Evolutionary conservation across 2,888 invertebrate species (phyloP).

Genomic region (Microplitis manilae): DNA sequence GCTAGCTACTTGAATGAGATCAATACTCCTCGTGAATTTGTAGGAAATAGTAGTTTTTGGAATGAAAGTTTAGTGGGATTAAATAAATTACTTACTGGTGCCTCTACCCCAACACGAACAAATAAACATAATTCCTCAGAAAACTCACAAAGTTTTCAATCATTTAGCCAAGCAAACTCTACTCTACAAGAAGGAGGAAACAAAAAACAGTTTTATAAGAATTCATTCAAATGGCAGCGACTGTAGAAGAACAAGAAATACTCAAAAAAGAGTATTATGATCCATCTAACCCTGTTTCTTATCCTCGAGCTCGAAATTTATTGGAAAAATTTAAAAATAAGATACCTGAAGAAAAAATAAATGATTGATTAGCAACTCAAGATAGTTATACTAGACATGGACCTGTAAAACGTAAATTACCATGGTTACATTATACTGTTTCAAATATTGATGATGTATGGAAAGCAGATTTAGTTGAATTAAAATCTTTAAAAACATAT

Average conservation of each 20-base stretch:
- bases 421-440: constrained; percentile 28
- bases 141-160: not conserved
- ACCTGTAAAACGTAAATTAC: constrained; percentile 24
- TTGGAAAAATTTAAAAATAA: constrained; percentile 19
- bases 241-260: not conserved
- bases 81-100: not conserved
- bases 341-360: constrained; percentile 17
- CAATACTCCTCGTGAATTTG: constrained; percentile 11
- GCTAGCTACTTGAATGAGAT: not conserved
- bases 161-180: not conserved
- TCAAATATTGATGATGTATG: constrained; percentile 44
- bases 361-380: constrained; percentile 12
- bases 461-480: constrained; percentile 39
- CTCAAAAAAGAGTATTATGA: not conserved
- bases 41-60: constrained; percentile 19
- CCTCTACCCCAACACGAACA: not conserved
- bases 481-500: constrained; percentile 27
- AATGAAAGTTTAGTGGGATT: not conserved
- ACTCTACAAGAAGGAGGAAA: not conserved
- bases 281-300: constrained; percentile 35
- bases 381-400: not conserved
- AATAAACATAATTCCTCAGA: not conserved
- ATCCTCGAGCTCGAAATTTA: constrained; percentile 28
- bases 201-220: not conserved
- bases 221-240: not conserved